Evolutionary conservation across 2,113 vertebrate species (phyloP), one percentile per base, ranked within the genome.

Genomic region (Desmodus rotundus): DNA sequence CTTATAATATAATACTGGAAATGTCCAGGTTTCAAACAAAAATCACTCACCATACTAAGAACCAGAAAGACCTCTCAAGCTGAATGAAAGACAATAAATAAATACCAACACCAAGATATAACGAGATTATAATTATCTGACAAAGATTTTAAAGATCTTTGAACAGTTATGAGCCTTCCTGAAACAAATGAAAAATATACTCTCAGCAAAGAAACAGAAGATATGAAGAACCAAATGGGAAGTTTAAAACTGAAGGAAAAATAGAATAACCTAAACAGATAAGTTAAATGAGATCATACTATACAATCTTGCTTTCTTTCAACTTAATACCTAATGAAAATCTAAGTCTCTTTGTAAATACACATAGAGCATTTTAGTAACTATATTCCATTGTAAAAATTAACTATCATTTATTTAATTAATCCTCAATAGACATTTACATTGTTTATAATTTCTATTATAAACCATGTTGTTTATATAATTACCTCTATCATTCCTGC

Each of bases 241-340:
- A 86, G 58, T 87, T 87, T 33, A 89, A 24, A 94, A 89, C 31
- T 58, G n/a, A 58, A 61, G 84, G 24, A 67, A 58, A 89, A 76
- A 76, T 0, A 52, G 9, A 74, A 70, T 56, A 87, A 91, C 31
- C 36, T 87, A 77, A 95, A 70, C 67, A 80, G 74, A 4, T 52
- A 80, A 78, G n/a, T 50, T 78, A 93, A 85, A 85, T 72, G 36
- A 88, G 11, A 82, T 87, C 24, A 91, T 19, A 87, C 47, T 76
- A 19, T 19, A 50, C 16, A 70, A 72, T 72, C 74, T 87, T 91
- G 26, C n/a, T 78, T 45, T 87, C 73, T 70, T 83, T 56, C 43
- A 88, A 65, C 43, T 52, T 82, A 94, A 63, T 91, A 52, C 6
- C 45, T 54, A 94, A 88, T 61, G 36, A 88, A 96, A 94, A 94